Evolutionary conservation across 2,113 vertebrate species (phyloP).

Genomic region (Paramormyrops kingsleyae): DNA sequence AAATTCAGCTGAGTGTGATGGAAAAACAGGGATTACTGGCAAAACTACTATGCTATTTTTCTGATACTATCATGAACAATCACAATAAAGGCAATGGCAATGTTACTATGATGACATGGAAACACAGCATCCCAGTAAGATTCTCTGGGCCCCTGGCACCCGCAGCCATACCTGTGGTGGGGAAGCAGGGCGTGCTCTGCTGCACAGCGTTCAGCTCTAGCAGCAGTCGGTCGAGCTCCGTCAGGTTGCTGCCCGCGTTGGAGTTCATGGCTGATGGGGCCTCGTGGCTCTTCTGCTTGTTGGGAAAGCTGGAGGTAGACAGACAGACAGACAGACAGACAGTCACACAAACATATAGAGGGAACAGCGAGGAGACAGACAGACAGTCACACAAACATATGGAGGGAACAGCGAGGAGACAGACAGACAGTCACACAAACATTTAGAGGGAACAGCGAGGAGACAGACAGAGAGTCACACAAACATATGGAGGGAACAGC

Average conservation of each 20-base stretch:
- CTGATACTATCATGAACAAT: not conserved
- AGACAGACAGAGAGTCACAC: too few relatives aligned
- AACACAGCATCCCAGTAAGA: not conserved
- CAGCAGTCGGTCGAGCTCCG: slow-evolving; percentile 89
- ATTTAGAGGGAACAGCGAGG: too few relatives aligned
- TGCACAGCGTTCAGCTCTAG: slow-evolving; percentile 92
- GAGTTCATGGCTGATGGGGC: slow-evolving; percentile 80
- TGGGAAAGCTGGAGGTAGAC: slow-evolving; percentile 78
- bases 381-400: too few relatives aligned
- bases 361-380: too few relatives aligned
- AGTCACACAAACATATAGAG: not conserved
- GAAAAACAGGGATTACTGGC: not conserved
- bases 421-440: too few relatives aligned
- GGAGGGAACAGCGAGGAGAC: too few relatives aligned
- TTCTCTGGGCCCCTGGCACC: not conserved
- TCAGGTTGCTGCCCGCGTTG: slow-evolving; percentile 87
- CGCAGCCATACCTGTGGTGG: slow-evolving; percentile 67
- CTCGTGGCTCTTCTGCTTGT: slow-evolving; percentile 88
- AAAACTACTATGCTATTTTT: not conserved
- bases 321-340: not conserved
- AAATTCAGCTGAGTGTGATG: not conserved
- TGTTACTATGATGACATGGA: not conserved
- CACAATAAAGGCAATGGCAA: not conserved
- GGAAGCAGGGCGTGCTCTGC: slow-evolving; percentile 70
- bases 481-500: too few relatives aligned